Base-by-base conservation (phyloP, 2,113 vertebrate species). In the Dinomys branickii region DNA sequence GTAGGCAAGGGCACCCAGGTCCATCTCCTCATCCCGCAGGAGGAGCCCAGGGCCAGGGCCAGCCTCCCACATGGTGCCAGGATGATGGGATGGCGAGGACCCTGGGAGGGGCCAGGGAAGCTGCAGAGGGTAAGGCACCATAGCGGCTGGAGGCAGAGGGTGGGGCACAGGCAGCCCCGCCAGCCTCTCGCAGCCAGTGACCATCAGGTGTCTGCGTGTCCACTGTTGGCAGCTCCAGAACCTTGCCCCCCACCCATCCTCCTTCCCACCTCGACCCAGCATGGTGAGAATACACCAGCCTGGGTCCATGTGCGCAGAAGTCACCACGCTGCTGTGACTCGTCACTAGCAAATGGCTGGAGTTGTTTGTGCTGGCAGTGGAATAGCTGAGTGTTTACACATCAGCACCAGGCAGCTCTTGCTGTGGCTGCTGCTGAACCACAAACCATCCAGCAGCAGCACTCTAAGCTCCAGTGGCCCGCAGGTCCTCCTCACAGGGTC, bases 1-100 rank as follows among this genome's bases (percentile, higher is more conserved):
- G 95, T 96, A 97, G 87, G 98, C 96, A 97, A 97, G 99, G 99
- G 98, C 98, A 98, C 98, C 98, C 99, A 99, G 98, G 98, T 99
- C 99, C 99, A 98, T 98, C 99, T 99, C 98, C 97, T 97, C 97
- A 97, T 97, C 96, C 98, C 98, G 97, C 97, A 96, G 97, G 41
- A 38, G 7, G 41, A 47, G 5, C 12, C 41, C 41, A 28, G 26
- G 41, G 41, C 41, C n/a, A 2, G 41, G 73, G 99, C 99, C 99
- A 98, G 99, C 99, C 99, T 99, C 98, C 98, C 8, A 3, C 8
- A 17, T 22, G 67, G 35, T 10, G n/a, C 67, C n/a, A 16, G 3
- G 63, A 69, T 2, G n/a, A 20, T 38, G n/a, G 5, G n/a, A 20
- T 38, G n/a, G 5, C 17, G 35, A 69, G 65, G 35, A n/a, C 65